Percentiles rank a stretch among this genome's conserved stretches.
These are phyloP conservation scores for Oligia latruncula DNA, from an alignment of 2,888 invertebrate genomes.

Conservation along the genomic window DNA sequence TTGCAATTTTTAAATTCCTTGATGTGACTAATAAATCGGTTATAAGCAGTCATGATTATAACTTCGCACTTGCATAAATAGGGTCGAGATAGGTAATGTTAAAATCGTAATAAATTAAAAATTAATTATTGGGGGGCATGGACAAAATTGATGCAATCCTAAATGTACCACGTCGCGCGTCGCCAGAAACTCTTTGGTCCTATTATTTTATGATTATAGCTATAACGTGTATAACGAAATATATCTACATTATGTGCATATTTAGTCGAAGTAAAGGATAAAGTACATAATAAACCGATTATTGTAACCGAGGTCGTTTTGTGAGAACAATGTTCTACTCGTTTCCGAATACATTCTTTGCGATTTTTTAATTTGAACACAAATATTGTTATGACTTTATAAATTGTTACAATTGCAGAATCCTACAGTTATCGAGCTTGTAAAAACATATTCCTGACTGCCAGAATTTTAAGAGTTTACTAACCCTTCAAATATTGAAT, in stretches of 20 bases:
- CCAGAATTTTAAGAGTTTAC: constrained; percentile 1
- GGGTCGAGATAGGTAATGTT: constrained; percentile 2
- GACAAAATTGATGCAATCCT: constrained; percentile 50
- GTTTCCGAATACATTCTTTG: constrained; percentile 21
- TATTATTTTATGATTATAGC: constrained; percentile 61
- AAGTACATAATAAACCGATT: constrained; percentile 28
- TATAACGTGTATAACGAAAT: constrained; percentile 59
- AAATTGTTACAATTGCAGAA: background rate
- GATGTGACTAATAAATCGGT: constrained; percentile 30
- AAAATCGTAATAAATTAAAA: constrained; percentile 48
- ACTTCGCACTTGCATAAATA: constrained; percentile 23
- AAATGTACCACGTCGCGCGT: constrained; percentile 62
- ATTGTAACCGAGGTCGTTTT: constrained; percentile 26
- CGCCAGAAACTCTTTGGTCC: constrained; percentile 69
- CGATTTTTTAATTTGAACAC: constrained; percentile 5
- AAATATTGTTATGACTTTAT: constrained; percentile 20
- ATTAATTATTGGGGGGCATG: constrained; percentile 31
- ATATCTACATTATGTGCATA: constrained; percentile 61
- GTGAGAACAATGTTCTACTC: constrained; percentile 15
- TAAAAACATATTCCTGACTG: constrained; percentile 19
- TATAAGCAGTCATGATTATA: constrained; percentile 19
- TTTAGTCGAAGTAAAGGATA: constrained; percentile 41
- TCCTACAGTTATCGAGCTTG: constrained; percentile 32
- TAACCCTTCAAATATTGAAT: background rate
- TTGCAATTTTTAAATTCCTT: constrained; percentile 32